Base-by-base conservation (phyloP, 1,140 invertebrate genomes). In the Panagrolaimus sp. region DNA sequence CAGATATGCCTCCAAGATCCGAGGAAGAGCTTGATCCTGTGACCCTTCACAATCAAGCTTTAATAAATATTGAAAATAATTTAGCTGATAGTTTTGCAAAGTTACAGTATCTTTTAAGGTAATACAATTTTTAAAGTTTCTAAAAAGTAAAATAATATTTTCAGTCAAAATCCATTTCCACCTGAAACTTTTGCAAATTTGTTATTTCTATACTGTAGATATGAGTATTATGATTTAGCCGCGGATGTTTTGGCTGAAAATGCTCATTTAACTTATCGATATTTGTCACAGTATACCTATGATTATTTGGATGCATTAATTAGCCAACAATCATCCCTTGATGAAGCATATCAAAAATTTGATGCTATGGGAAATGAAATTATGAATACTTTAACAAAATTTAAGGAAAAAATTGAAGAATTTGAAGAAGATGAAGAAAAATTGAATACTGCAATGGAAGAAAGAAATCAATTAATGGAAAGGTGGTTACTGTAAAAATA, bases 21-120 rank as follows among this genome's bases (percentile, higher is more conserved):
- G 95, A 98, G 84, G 93, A 96, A 82, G 96, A 99, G 86, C 85
- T 98, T 69, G 96, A 99, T 85, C 93, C 94, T 17, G 92, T 99
- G 0, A 97, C 95, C 26, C 86, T 99, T 7, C 96, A 99, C 80
- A 99, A 99, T 84, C 91, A 96, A 86, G 96, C 95, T 0, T 85
- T 99, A 7, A 91, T 96, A 80, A 95, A 96, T 80, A 93, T 96
- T 84, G 91, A 94, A 63, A 86, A 85, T 32, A 90, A 92, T 72
- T 91, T 94, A 9, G 90, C 89, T 0, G 91, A 94, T 84, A 93
- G 94, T 21, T 96, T 98, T 83, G 91, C 96, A 81, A 98, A 98
- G 85, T 84, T 99, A 24, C 94, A 98, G 83, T 99, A 97, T 85
- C 85, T 99, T 9, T 86, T 38, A 38, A 38, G 32, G 32, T 38